Base-by-base conservation (phyloP, 1,140 invertebrate genomes). In the Daktulosphaira vitifoliae region DNA sequence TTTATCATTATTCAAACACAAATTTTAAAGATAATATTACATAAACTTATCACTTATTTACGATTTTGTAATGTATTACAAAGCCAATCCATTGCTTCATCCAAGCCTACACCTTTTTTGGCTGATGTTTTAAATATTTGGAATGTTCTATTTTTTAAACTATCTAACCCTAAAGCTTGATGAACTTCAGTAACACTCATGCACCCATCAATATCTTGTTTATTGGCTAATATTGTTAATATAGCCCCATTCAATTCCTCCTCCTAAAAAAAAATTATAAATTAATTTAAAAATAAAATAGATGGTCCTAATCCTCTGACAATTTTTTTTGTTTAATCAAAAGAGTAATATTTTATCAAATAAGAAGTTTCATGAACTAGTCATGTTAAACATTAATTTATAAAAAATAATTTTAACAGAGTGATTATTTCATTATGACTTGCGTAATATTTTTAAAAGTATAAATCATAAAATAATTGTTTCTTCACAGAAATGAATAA, bases 121-220 rank as follows among this genome's bases (percentile, higher is more conserved):
- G 96, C 96, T 0, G 95, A 98, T 16, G 96, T 98, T 80, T 98
- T 98, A 76, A 99, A 98, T 73, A 99, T 99, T 83, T 99, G 96
- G 79, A 98, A 98, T 73, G 95, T 97, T 76, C 96, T 82, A 78
- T 95, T 96, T 76, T 95, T 95, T 9, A 99, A 79, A 20, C 89
- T 86, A 70, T 97, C 91, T 56, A 99, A 78, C 9, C 96, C 96
- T 42, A 99, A 78, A 0, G 94, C 91, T 77, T 95, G 92, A 74
- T 98, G 93, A 18, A 99, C 92, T 77, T 99, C 96, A 1, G 94
- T 88, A 0, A 96, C 89, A 54, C 88, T 91, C 81, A 99, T 86
- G 72, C 94, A 95, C 26, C 94, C 94, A 56, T 94, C 88, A 81
- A 98, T 95, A 75, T 99, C 96, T 77, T 99, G 97, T 80, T 99